Conservation (phyloP, 2,888 invertebrate species). For the Caenorhabditis drosophilae region DNA sequence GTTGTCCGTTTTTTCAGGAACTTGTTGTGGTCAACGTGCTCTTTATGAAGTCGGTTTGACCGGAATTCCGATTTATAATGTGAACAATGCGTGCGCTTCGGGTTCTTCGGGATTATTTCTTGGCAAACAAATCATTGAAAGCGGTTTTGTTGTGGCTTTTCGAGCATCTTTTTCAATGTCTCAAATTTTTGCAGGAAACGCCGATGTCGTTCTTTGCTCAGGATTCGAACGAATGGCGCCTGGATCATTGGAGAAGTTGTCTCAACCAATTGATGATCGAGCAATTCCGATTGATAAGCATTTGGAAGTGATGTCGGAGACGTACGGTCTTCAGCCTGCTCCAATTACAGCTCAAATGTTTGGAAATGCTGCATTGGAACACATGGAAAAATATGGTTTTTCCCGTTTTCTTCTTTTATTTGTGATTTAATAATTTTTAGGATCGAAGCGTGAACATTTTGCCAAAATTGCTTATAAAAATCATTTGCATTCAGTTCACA, state of each 20-base stretch:
- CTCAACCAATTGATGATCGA: constrained; percentile 75
- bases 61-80: constrained; percentile 95
- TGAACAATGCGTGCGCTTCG: constrained; percentile 97
- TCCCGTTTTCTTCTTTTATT: too few relatives aligned
- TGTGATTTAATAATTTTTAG: too few relatives aligned
- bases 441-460: constrained; percentile 88
- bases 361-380: constrained; percentile 92
- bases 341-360: constrained; percentile 94
- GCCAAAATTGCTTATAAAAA: constrained; percentile 98
- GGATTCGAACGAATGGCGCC: constrained; percentile 98
- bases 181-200: constrained; percentile 73
- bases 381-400: constrained; percentile 91
- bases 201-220: constrained; percentile 86
- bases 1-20: constrained; percentile 38
- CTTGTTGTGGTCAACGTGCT: constrained; percentile 85
- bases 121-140: constrained; percentile 89
- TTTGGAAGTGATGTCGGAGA: constrained; percentile 79
- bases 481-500: constrained; percentile 93
- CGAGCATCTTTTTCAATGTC: background rate
- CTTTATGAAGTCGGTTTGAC: constrained; percentile 92
- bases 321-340: constrained; percentile 81
- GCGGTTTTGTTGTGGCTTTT: constrained; percentile 72
- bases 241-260: constrained; percentile 79
- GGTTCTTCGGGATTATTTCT: constrained; percentile 90
- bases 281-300: constrained; percentile 77